Evolutionary conservation across 2,888 invertebrate species (phyloP).

Genomic region (Schizaphis graminum): DNA sequence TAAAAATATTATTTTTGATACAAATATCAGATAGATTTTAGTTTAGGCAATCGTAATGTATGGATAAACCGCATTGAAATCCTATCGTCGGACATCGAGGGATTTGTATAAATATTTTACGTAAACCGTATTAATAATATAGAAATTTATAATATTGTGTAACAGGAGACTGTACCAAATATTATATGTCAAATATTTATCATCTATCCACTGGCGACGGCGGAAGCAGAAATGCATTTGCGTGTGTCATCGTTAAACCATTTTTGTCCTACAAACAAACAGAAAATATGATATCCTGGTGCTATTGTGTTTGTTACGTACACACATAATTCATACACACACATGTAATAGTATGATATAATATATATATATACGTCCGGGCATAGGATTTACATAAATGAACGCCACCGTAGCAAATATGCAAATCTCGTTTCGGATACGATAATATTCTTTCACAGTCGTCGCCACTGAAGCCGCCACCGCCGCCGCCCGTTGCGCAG

Average conservation of each 20-base stretch:
- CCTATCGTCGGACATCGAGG: neutral
- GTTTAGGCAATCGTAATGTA: neutral
- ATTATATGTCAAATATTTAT: conserved; percentile 31
- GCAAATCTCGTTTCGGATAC: conserved; percentile 48
- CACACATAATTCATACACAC: neutral
- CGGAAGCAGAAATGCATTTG: conserved; percentile 6
- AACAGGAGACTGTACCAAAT: neutral
- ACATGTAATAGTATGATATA: neutral
- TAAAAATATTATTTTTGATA: neutral
- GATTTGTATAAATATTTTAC: conserved; percentile 1
- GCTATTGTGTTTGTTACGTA: neutral
- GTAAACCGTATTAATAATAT: neutral
- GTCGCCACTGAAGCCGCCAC: neutral
- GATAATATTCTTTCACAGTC: conserved; percentile 54
- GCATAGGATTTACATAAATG: conserved; percentile 49
- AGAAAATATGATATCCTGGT: conserved; percentile 26
- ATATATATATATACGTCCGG: neutral
- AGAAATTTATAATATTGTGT: neutral
- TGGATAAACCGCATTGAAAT: neutral
- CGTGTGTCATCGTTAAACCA: neutral
- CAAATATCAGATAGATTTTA: neutral
- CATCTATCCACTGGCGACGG: neutral
- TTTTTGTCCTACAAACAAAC: conserved; percentile 9
- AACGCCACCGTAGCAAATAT: conserved; percentile 15
- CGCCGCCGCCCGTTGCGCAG: conserved; percentile 23